Base-by-base conservation (phyloP, 30 jellyfish, hydroid and myxozoan genomes). In the Hydractinia echinata region DNA sequence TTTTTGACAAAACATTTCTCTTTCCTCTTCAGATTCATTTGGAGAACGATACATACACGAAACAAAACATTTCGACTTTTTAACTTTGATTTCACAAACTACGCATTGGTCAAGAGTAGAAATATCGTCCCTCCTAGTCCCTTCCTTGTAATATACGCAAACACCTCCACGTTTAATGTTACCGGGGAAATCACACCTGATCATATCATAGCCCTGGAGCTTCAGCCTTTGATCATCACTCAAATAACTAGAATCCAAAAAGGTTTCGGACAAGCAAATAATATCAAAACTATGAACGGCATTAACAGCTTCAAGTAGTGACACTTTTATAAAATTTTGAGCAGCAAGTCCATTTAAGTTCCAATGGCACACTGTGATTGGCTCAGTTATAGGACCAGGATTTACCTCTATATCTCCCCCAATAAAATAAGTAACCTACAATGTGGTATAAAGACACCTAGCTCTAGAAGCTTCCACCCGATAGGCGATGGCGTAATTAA, bases 231-330 rank as follows among this genome's bases (percentile, higher is more conserved):
- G 74, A 64, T 64, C 74, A 64, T 64, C 74, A 64, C 39, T 51
- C 74, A n/a, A 44, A 51, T n/a, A n/a, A 6, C 51, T n/a, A 64
- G 74, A 64, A 13, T 64, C 74, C 74, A 64, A 64, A 64, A 64
- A 64, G 10, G 74, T 64, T 64, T 64, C 74, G 39, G 51, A 6
- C 7, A 64, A 8, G 39, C 74, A 64, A 9, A 64, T 6, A 13
- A 64, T 64, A 13, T 64, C 74, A 64, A 64, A 64, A 0, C 8
- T 13, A 64, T 64, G 44, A 30, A 30, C 44, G 2, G 44, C 44
- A 30, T 30, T 30, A 30, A 30, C n/a, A n/a, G n/a, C n/a, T n/a
- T n/a, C n/a, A n/a, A n/a, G n/a, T n/a, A n/a, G n/a, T n/a, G n/a
- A n/a, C n/a, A n/a, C n/a, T n/a, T n/a, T n/a, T n/a, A n/a, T n/a